A percentile compares a stretch with the other conserved stretches of the same genome.
These are phyloP conservation scores for Limnephilus lunatus DNA, from an alignment of 2,888 invertebrate genomes.

Conservation along the genomic window DNA sequence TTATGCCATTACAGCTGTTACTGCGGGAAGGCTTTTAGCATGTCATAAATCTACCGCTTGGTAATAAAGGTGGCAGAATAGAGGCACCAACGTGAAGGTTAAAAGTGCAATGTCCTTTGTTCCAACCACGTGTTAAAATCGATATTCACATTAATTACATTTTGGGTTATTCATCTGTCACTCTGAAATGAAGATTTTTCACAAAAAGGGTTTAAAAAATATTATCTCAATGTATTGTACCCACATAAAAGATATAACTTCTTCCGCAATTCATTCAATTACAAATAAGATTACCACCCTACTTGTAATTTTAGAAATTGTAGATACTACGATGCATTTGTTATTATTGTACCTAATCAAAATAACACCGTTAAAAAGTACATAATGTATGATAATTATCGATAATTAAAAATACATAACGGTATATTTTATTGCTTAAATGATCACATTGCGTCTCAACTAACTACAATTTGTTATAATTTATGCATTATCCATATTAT, in stretches of 20 bases:
- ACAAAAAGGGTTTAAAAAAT: not conserved
- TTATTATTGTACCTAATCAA: not conserved
- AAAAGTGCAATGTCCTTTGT: constrained; percentile 17
- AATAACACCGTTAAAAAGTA: too few species aligned
- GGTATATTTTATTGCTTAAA: not conserved
- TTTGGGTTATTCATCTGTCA: not conserved
- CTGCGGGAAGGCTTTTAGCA: not conserved
- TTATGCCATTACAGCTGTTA: not conserved
- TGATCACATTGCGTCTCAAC: not conserved
- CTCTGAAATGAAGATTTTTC: not conserved
- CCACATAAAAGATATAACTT: not conserved
- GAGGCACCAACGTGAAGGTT: not conserved
- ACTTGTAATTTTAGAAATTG: not conserved
- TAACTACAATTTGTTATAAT: not conserved
- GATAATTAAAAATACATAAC: too few species aligned
- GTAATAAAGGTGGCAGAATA: not conserved
- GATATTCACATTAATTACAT: not conserved
- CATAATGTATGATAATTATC: too few species aligned
- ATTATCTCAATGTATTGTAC: too few species aligned
- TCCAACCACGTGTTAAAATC: not conserved
- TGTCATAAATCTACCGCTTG: not conserved
- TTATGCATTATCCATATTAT: not conserved
- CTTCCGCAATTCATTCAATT: not conserved
- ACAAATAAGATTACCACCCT: not conserved
- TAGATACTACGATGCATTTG: not conserved